Evolutionary conservation across 2,888 invertebrate genomes (phyloP).

Genomic region (Troilus luridus): DNA sequence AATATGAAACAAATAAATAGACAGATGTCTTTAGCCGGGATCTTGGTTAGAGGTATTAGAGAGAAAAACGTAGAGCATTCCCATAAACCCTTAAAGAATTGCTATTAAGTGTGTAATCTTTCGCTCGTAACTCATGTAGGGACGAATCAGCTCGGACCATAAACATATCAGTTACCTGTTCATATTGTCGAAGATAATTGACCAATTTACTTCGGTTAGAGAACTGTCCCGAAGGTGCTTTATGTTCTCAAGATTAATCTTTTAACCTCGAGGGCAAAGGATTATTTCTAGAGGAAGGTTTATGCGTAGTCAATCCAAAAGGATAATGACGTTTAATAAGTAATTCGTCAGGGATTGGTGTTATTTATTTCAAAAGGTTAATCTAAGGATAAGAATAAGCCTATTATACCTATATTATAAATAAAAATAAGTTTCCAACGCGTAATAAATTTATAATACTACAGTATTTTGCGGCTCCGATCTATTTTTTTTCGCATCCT

Average conservation of each 20-base stretch:
- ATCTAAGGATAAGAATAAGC: neutral
- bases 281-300: neutral
- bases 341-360: neutral
- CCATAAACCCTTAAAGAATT: neutral
- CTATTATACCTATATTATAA: neutral
- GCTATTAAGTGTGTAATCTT: slow-evolving; percentile 22
- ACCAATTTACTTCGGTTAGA: neutral
- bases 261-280: neutral
- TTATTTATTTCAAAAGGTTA: neutral
- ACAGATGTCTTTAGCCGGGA: too few species aligned
- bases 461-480: too few species aligned
- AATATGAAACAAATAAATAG: too few species aligned
- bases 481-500: too few species aligned
- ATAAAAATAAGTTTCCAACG: too few species aligned
- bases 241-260: neutral
- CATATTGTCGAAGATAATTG: slow-evolving; percentile 33
- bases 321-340: neutral
- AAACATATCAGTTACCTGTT: slow-evolving; percentile 24
- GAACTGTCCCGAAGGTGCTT: neutral
- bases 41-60: too few species aligned
- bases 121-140: neutral
- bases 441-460: too few species aligned
- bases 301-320: neutral
- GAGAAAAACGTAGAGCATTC: neutral
- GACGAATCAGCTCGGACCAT: neutral